phyloP scores from a whole-genome alignment of 92 coral and sea anemone species.

The Anthopleura xanthogrammica region DNA sequence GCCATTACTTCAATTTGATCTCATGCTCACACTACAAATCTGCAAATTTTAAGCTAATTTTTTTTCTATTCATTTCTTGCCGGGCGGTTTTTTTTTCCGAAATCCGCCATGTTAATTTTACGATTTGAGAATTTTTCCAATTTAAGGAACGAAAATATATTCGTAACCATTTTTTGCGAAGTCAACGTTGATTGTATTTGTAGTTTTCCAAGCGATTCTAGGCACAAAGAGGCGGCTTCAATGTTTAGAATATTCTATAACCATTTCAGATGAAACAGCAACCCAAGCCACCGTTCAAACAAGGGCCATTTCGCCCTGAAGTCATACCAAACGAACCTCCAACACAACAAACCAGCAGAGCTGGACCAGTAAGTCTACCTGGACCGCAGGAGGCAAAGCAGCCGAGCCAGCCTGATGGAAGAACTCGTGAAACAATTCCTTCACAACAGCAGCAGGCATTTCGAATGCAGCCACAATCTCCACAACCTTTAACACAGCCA shows the following conservation, averaged over 20 bases:
- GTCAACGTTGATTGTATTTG: too few relatives aligned
- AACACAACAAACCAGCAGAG: background rate
- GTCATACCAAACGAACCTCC: background rate
- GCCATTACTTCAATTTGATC: too few relatives aligned
- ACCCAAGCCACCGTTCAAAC: background rate
- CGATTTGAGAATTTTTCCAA: too few relatives aligned
- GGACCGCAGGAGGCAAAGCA: background rate
- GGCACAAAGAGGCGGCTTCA: background rate
- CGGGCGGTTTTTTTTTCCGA: too few relatives aligned
- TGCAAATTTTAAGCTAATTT: too few relatives aligned
- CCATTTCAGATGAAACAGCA: background rate
- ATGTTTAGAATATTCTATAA: background rate
- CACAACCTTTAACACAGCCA: conserved; percentile 10
- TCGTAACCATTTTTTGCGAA: too few relatives aligned
- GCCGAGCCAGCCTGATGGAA: background rate
- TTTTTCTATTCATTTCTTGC: too few relatives aligned
- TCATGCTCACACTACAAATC: too few relatives aligned
- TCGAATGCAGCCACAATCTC: conserved; percentile 15
- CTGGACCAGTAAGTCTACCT: background rate
- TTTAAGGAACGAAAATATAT: too few relatives aligned
- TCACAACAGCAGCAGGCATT: conserved; percentile 22
- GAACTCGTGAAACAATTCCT: background rate
- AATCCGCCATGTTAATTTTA: too few relatives aligned
- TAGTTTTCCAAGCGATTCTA: background rate
- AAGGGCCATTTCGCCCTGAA: conserved; percentile 1